Percentiles rank a stretch among this genome's conserved stretches.
These are phyloP conservation scores for Dicentrarchus labrax DNA, from an alignment of 2,113 vertebrate species.

Conservation along the genomic window DNA sequence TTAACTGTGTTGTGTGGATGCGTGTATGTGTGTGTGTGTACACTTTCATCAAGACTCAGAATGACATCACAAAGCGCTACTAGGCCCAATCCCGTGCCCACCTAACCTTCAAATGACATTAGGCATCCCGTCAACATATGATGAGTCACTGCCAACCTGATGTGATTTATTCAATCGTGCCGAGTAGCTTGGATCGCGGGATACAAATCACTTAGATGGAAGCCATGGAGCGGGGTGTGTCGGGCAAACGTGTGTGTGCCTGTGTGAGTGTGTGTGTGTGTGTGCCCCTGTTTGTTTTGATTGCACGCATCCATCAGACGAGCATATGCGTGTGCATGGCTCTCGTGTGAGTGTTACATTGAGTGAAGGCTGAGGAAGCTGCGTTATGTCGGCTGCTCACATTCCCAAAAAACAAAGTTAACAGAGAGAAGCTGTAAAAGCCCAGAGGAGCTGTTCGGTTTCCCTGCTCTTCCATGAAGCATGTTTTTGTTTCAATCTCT, in stretches of 20 bases:
- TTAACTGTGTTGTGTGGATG: slow-evolving; percentile 33
- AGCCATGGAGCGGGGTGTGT: slow-evolving; percentile 40
- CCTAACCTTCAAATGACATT: slow-evolving; percentile 84
- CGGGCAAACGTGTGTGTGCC: slow-evolving; percentile 6
- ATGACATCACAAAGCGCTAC: slow-evolving; percentile 44
- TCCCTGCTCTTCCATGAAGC: background rate
- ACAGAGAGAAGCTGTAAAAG: slow-evolving; percentile 19
- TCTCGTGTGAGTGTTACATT: background rate
- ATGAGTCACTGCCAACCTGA: slow-evolving; percentile 71
- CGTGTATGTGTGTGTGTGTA: background rate
- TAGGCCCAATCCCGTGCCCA: slow-evolving; percentile 58
- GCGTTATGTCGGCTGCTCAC: slow-evolving; percentile 16
- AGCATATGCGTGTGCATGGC: background rate
- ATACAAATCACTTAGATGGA: slow-evolving; percentile 79
- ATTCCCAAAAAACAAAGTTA: slow-evolving; percentile 26
- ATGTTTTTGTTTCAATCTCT: slow-evolving; percentile 50
- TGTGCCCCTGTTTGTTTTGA: slow-evolving; percentile 25
- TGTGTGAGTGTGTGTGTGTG: background rate
- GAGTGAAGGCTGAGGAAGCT: slow-evolving; percentile 7
- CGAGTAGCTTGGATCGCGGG: slow-evolving; percentile 65
- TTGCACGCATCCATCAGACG: slow-evolving; percentile 15
- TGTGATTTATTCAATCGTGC: slow-evolving; percentile 80
- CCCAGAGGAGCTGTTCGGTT: slow-evolving; percentile 14
- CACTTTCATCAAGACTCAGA: slow-evolving; percentile 58
- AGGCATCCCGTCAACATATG: slow-evolving; percentile 63